Evolutionary conservation across 1,140 invertebrate species (phyloP).

Genomic region (Teleogryllus occipitalis): DNA sequence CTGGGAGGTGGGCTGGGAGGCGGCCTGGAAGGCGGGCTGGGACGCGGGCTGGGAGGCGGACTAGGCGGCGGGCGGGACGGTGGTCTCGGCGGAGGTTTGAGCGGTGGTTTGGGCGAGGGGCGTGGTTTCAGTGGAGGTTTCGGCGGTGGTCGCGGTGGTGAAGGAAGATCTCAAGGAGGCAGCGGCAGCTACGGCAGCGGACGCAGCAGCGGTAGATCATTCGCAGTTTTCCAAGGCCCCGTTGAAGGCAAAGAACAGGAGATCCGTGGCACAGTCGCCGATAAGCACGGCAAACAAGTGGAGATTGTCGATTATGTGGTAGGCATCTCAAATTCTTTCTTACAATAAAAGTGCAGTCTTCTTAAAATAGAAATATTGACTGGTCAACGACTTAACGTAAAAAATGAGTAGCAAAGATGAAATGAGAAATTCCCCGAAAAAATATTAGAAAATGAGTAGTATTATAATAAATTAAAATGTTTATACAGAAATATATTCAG

Average conservation of each 20-base stretch:
- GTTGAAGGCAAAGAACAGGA: slow-evolving; percentile 33
- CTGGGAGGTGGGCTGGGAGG: background rate
- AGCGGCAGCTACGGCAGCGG: slow-evolving; percentile 19
- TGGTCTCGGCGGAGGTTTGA: background rate
- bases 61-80: background rate
- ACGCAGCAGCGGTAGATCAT: slow-evolving; percentile 32
- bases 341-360: background rate
- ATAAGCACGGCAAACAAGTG: slow-evolving; percentile 24
- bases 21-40: background rate
- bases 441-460: no score
- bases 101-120: background rate
- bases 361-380: no score
- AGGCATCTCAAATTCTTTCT: slow-evolving; percentile 17
- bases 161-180: background rate
- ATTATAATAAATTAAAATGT: no score
- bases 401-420: no score
- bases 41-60: background rate
- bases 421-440: no score
- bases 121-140: background rate
- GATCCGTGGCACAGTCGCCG: slow-evolving; percentile 34
- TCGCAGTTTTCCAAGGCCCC: slow-evolving; percentile 34
- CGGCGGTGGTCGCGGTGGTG: background rate
- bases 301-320: slow-evolving; percentile 29
- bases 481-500: no score
- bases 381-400: no score